Evolutionary conservation across 2,797 vertebrate species (phyloP), one percentile per base, ranked within the genome.

Genomic region (Pogonophryne albipinna): DNA sequence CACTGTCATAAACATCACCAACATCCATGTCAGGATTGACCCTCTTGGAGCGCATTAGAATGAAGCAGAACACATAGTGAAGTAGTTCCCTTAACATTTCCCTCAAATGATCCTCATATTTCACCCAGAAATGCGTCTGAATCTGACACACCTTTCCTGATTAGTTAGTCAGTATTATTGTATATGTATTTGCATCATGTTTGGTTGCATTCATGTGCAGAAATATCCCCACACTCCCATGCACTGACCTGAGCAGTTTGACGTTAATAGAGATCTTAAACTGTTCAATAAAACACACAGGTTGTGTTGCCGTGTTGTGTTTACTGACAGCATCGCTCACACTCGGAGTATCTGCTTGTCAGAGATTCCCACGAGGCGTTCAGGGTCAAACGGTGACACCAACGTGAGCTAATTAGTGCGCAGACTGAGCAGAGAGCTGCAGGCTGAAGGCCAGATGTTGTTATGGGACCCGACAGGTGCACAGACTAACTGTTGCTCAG

Each of bases 361-460:
- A 57, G 69, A 23, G 19, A 44, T 55, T 62, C 13, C 38, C 23
- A 13, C 3, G 78, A 61, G 50, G 79, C 47, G 16, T 75, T 85
- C 70, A 67, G 75, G 77, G 70, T 72, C 60, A 58, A 52, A n/a
- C 71, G 2, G 71, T 38, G 60, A 59, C 38, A 8, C 17, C 10
- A 10, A 50, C 20, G 42, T 16, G 10, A 53, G 64, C 56, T 79
- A 66, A 84, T 55, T 56, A 76, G 55, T 23, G 68, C 6, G 5
- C 19, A 13, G 50, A 11, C 34, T 8, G 34, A 38, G 34, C 34
- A 9, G 34, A 9, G 34, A 8, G 16, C 13, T 60, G 64, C 55
- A 3, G 47, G 65, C 70, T 3, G 62, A 14, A 4, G 60, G 44
- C 73, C 85, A 84, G 85, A 84, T 87, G 87, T 27, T 62, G 74